Evolutionary conservation across 2,113 vertebrate genomes (phyloP), one percentile per base, ranked within the genome.

Genomic region (Xenopus laevis): DNA sequence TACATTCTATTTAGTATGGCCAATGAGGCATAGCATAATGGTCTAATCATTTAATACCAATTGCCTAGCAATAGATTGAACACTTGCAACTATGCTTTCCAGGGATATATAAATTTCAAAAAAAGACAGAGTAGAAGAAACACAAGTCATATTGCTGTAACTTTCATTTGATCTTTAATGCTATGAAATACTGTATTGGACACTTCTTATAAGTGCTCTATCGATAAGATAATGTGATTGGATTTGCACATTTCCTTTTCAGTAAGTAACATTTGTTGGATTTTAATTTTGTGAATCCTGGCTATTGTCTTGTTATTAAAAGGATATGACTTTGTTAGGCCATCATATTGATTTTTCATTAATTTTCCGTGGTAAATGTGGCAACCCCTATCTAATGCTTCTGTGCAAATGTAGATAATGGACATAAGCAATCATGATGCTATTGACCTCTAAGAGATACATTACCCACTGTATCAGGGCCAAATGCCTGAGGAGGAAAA

Each of bases 331-430:
- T 67, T 67, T 67, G 21, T 67, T 67, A 67, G 65, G 65, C 20
- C 46, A 50, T 50, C 12, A 50, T 45, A 67, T 67, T 67, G 65
- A 67, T 67, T 67, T 67, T 45, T 6, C 20, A 50, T 67, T 47
- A 7, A 67, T 50, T 50, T 67, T 7, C 45, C 18, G 4, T 67
- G 63, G 44, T 67, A 21, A 52, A 50, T 50, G 44, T 50, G 46
- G 13, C 45, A 21, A 50, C 11, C 10, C 46, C 20, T 50, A 67
- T 67, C 65, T 52, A 67, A 50, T 21, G 18, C 40, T n/a, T 15
- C 65, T 67, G 65, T 50, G 46, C 18, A 67, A 67, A 67, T 45
- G 20, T 67, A 67, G 65, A 50, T 67, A 67, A 67, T 12, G 20
- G 20, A 67, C 13, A 67, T 50, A 67, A 67, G 45, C 65, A 67